These are phyloP conservation scores for Rhagonycha fulva DNA, from an alignment of 2,888 invertebrate species.

Conservation along the genomic window DNA sequence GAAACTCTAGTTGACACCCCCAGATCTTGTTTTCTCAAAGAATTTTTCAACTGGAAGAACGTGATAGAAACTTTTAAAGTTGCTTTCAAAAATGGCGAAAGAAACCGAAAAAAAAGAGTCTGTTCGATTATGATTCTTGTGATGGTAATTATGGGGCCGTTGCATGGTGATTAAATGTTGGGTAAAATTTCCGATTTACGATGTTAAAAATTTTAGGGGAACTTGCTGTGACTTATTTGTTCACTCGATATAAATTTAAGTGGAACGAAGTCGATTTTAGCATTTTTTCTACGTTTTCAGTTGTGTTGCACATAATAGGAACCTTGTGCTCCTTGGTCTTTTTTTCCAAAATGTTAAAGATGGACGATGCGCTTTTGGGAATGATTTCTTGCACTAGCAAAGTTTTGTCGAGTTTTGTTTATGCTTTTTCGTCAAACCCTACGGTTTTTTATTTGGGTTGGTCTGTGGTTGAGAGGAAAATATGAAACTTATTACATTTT, in stretches of 20 bases:
- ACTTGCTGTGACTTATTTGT: conserved; percentile 61
- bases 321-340: conserved; percentile 77
- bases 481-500: neutral
- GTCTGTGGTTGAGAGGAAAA: conserved; percentile 11
- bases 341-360: conserved; percentile 75
- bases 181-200: neutral
- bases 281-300: conserved; percentile 45
- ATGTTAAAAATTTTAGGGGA: conserved; percentile 56
- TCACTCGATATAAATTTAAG: conserved; percentile 60
- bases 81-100: conserved; percentile 58
- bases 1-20: conserved; percentile 7
- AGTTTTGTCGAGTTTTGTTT: conserved; percentile 77
- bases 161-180: conserved; percentile 55
- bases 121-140: conserved; percentile 57
- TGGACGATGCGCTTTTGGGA: conserved; percentile 81
- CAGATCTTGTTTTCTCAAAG: conserved; percentile 32
- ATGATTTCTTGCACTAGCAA: conserved; percentile 81
- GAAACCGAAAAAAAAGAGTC: conserved; percentile 55
- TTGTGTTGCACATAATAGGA: conserved; percentile 55
- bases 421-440: conserved; percentile 74
- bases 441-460: conserved; percentile 78
- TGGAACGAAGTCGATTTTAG: conserved; percentile 65
- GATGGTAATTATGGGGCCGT: conserved; percentile 59
- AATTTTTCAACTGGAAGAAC: conserved; percentile 55
- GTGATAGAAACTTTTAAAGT: conserved; percentile 59